Base-by-base conservation (phyloP, 2,113 vertebrate genomes). In the Embiotoca jacksoni region DNA sequence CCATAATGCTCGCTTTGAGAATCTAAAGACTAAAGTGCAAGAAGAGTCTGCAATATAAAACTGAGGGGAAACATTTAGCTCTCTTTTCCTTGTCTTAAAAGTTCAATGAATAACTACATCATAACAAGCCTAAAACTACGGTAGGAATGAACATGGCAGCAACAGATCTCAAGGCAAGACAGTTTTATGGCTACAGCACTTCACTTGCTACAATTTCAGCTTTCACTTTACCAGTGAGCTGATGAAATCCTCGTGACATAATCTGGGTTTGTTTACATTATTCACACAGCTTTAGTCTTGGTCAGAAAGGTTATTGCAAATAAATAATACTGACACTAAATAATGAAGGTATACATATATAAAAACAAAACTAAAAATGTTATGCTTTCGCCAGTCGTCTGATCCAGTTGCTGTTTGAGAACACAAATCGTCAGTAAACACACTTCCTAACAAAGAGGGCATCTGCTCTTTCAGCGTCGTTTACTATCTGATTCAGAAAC, bases 21-120 rank as follows among this genome's bases (percentile, higher is more conserved):
- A 41, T 70, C 59, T 54, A 68, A 35, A 2, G 56, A 71, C 71
- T 82, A 72, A 89, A 88, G 85, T 89, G 81, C 80, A 80, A 59
- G 6, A 67, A 52, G 23, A 23, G 23, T 73, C 52, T 56, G 41
- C 55, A 33, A 74, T 30, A 72, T 58, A 11, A 69, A 73, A 58
- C 67, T 15, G 58, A 56, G 66, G 32, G 3, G 55, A 67, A 41
- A 36, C 1, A 65, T 60, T 61, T 8, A 67, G 30, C 57, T 37
- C 44, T 39, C 7, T 11, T 71, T 56, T 75, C 6, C 36, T 60
- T 15, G 46, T 54, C 31, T 55, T 52, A 31, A 76, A 52, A 10
- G 33, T 65, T 47, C 32, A 63, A 65, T 65, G 5, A 49, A 68
- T 37, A 2, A 65, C 13, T 36, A 71, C 59, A 67, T 62, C 23